Evolutionary conservation across 2,888 invertebrate genomes (phyloP).

Genomic region (Euplagia quadripunctaria): DNA sequence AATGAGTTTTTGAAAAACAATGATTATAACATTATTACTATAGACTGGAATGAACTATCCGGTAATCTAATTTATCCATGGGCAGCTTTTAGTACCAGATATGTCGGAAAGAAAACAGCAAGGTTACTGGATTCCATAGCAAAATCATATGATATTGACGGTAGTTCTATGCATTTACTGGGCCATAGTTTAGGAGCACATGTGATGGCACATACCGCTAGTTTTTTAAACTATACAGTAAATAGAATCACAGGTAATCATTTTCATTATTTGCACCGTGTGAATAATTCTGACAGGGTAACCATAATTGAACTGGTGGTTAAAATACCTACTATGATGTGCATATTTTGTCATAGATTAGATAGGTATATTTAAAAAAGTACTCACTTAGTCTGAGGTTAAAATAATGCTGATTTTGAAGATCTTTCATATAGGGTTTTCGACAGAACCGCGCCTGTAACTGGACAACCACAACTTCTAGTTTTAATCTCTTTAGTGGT

Average conservation of each 20-base stretch:
- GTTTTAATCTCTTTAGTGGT: too few relatives aligned
- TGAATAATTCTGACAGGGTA: neutral
- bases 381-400: too few relatives aligned
- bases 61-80: conserved; percentile 74
- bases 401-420: too few relatives aligned
- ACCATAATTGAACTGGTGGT: too few relatives aligned
- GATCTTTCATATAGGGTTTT: too few relatives aligned
- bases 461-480: too few relatives aligned
- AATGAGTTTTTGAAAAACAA: conserved; percentile 70
- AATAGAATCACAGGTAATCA: conserved; percentile 87
- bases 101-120: conserved; percentile 75
- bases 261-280: neutral
- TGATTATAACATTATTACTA: conserved; percentile 83
- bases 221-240: conserved; percentile 77
- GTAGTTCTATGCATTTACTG: conserved; percentile 72
- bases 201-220: conserved; percentile 87
- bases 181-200: conserved; percentile 89
- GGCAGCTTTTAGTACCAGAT: conserved; percentile 78
- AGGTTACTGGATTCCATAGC: conserved; percentile 64
- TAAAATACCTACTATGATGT: too few relatives aligned
- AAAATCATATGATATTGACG: conserved; percentile 55
- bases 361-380: too few relatives aligned
- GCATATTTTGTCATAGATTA: too few relatives aligned
- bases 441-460: too few relatives aligned
- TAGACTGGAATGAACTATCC: conserved; percentile 82